Base-by-base conservation (phyloP, 2,888 invertebrate species). In the Xestia sexstrigata region DNA sequence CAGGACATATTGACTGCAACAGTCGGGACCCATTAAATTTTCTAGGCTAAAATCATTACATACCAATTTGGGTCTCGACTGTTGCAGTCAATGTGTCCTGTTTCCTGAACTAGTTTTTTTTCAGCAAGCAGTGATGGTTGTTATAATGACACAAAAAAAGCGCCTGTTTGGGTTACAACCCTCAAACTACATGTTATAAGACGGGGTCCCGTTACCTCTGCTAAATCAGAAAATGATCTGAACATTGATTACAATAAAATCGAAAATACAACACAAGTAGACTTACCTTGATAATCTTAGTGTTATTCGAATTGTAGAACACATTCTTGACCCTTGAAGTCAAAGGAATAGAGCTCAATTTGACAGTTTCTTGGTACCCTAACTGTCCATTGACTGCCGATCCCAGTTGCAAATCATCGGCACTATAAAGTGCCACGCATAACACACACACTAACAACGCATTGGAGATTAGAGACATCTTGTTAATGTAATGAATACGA, bases 241-340 rank as follows among this genome's bases (percentile, higher is more conserved):
- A 39, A n/a, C 3, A 39, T 1, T n/a, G 17, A 39, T 20, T 66
- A 17, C 0, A 0, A 23, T 20, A n/a, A n/a, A n/a, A n/a, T n/a
- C n/a, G 7, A 23, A 52, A 23, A 52, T 23, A 52, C 52, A 52
- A 11, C 4, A 4, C 52, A 52, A 52, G 11, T 55, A 49, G 17
- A 47, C 26, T 86, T 71, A 96, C 96, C 93, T 92, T 95, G n/a
- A 96, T 95, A 58, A 89, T 77, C 39, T 76, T 87, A 6, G 90
- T 89, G 17, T 89, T 91, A 47, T 90, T 91, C 8, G 93, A 92
- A 74, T 92, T 94, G 73, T 92, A 96, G 73, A 95, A 96, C 0
- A 96, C 94, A 81, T 94, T 95, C 77, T 96, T 96, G 1, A 90
- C 91, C 74, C 96, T 91, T 0, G 85, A 88, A 6, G 78, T 92